Percentiles rank a stretch among this genome's conserved stretches.
phyloP scores from a whole-genome alignment of 1,140 invertebrate species.

The Hycleus phaleratus region DNA sequence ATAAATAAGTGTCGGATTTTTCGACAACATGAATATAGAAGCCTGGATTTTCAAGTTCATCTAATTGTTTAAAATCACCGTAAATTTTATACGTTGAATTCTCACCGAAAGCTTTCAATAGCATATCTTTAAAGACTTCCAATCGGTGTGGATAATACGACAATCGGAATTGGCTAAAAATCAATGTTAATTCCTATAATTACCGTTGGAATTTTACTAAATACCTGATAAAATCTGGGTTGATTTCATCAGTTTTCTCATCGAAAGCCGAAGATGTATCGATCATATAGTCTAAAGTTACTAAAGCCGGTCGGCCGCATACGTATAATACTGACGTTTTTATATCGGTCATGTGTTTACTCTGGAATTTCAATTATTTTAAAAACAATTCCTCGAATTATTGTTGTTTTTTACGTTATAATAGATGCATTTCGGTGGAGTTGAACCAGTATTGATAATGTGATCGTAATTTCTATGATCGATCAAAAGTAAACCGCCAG shows the following conservation, averaged over 20 bases:
- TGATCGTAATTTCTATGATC: conserved; percentile 85
- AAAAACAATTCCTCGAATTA: conserved; percentile 32
- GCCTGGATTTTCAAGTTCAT: conserved; percentile 56
- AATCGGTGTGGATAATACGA: conserved; percentile 80
- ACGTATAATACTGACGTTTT: conserved; percentile 74
- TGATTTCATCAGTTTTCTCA: conserved; percentile 22
- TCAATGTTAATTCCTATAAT: conserved; percentile 22
- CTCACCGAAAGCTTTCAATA: conserved; percentile 62
- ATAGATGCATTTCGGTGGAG: conserved; percentile 74
- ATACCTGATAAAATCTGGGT: conserved; percentile 26
- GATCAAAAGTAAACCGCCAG: conserved; percentile 74
- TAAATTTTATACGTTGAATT: conserved; percentile 60
- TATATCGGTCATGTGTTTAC: conserved; percentile 69
- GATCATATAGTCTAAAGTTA: conserved; percentile 73
- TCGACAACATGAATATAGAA: conserved; percentile 81
- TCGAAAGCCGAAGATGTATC: conserved; percentile 36
- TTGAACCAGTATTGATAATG: conserved; percentile 63
- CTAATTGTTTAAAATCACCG: conserved; percentile 70
- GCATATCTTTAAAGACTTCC: conserved; percentile 58
- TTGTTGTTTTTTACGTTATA: conserved; percentile 66
- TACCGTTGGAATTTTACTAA: not conserved
- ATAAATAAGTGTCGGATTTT: conserved; percentile 43
- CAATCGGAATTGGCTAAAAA: conserved; percentile 68
- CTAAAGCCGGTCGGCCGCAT: conserved; percentile 60
- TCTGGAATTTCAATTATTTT: conserved; percentile 45